Conservation (phyloP, 2,797 vertebrate species). For the Geotrypetes seraphini region DNA sequence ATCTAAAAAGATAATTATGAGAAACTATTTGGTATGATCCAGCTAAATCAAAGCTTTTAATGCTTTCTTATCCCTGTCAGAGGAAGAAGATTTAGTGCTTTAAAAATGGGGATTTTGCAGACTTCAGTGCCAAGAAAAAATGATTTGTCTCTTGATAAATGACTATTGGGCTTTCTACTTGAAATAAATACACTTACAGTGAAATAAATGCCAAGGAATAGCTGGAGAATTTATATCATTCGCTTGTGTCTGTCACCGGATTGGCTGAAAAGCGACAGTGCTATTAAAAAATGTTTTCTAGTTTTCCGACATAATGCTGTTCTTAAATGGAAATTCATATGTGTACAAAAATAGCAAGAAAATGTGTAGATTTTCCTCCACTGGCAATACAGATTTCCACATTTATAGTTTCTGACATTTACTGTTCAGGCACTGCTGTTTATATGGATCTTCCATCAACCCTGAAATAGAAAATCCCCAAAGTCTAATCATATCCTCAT, state of each 20-base stretch:
- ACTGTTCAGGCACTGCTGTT: too few species aligned
- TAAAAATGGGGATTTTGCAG: slow-evolving; percentile 73
- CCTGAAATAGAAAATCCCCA: too few species aligned
- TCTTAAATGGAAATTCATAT: slow-evolving; percentile 6
- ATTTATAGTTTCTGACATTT: too few species aligned
- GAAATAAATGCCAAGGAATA: slow-evolving; percentile 64
- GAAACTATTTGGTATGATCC: slow-evolving; percentile 72
- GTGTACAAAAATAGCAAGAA: slow-evolving; percentile 2
- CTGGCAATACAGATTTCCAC: too few species aligned
- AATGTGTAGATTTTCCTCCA: too few species aligned
- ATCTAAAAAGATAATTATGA: slow-evolving; percentile 71
- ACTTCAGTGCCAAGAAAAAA: slow-evolving; percentile 68
- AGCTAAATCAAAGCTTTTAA: slow-evolving; percentile 71
- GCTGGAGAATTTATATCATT: slow-evolving; percentile 61
- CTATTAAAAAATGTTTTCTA: slow-evolving; percentile 50
- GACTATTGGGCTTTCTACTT: slow-evolving; percentile 58
- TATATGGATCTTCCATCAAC: too few species aligned
- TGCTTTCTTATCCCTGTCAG: slow-evolving; percentile 69
- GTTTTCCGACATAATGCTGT: slow-evolving; percentile 29
- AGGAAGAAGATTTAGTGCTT: slow-evolving; percentile 62
- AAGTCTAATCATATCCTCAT: too few species aligned
- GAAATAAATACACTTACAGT: slow-evolving; percentile 57
- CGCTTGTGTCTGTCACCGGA: slow-evolving; percentile 47
- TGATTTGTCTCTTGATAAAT: slow-evolving; percentile 74
- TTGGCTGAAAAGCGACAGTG: slow-evolving; percentile 47